Evolutionary conservation across 1,140 invertebrate genomes (phyloP), one percentile per base, ranked within the genome.

Genomic region (Pseudomyrmex concolor): DNA sequence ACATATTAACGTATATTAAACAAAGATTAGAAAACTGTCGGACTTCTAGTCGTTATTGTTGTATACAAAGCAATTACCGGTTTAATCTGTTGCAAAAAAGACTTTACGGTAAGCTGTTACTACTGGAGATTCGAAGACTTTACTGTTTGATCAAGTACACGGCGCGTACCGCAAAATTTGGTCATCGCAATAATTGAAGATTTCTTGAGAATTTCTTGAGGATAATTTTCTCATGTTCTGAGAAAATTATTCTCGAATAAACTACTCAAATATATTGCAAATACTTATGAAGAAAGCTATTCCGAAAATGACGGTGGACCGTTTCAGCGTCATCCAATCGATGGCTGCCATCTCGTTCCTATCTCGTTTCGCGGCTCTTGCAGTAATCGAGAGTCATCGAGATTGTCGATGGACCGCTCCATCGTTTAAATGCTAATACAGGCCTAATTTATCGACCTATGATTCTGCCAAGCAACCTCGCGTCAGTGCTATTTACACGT

Each of bases 381-480:
- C 10, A 54, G 74, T 74, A 72, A 77, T 62, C 76, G 59, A 84
- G 71, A 73, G 59, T 66, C 73, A 63, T 87, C 84, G 72, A 34
- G 59, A 72, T 70, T 54, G 22, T 4, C 25, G 51, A 34, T 76
- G 54, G 57, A 59, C 62, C 67, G 51, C 45, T 51, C 72, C 62
- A 88, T 89, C 87, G 67, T 89, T 89, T 89, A 89, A 89, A 89
- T 89, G 88, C 88, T 86, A 89, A 89, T 89, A 73, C 45, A 34
- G 34, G 59, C 15, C 66, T 86, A 89, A 89, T 89, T 89, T 89
- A 89, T 89, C 81, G 88, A 12, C 81, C 50, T 89, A 86, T 85
- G 74, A 88, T 88, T 89, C 57, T 84, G 78, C 34, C 78, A 67
- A 78, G 67, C 78, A 66, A 63, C 25, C 43, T 54, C 43, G 71